A percentile compares a stretch with the other conserved stretches of the same genome.
Conservation (phyloP, 2,888 invertebrate genomes). For the Melanargia galathea region DNA sequence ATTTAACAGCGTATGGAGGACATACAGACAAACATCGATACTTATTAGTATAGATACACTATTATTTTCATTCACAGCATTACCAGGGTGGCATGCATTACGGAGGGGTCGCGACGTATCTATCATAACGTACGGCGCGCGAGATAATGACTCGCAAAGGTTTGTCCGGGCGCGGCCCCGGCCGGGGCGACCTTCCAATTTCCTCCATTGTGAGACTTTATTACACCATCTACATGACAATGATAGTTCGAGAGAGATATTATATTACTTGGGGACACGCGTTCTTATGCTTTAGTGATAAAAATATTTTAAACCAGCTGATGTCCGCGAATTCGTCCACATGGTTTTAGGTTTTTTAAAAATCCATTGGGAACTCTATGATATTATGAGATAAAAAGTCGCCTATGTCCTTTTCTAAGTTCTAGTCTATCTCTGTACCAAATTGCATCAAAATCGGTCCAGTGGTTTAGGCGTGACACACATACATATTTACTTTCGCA, state of each 20-base stretch:
- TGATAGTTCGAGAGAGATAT: conserved; percentile 23
- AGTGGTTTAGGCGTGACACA: too few species aligned
- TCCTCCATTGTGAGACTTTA: conserved; percentile 38
- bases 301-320: background rate
- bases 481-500: too few species aligned
- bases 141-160: conserved; percentile 33
- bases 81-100: background rate
- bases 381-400: too few species aligned
- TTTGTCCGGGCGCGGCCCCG: conserved; percentile 28
- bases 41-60: too few species aligned
- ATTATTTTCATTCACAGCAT: conserved; percentile 2
- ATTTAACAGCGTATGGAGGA: too few species aligned
- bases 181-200: conserved; percentile 36
- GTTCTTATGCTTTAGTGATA: background rate
- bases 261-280: background rate
- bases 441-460: too few species aligned
- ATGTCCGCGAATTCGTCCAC: too few species aligned
- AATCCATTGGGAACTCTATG: too few species aligned
- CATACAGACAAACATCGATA: too few species aligned
- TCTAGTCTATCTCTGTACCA: too few species aligned
- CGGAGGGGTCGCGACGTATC: conserved; percentile 7
- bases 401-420: too few species aligned
- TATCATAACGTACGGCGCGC: conserved; percentile 31
- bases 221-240: conserved; percentile 37
- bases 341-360: too few species aligned